Percentiles rank a stretch among this genome's conserved stretches.
phyloP scores from a whole-genome alignment of 2,113 vertebrate species.

The Cygnus atratus region DNA sequence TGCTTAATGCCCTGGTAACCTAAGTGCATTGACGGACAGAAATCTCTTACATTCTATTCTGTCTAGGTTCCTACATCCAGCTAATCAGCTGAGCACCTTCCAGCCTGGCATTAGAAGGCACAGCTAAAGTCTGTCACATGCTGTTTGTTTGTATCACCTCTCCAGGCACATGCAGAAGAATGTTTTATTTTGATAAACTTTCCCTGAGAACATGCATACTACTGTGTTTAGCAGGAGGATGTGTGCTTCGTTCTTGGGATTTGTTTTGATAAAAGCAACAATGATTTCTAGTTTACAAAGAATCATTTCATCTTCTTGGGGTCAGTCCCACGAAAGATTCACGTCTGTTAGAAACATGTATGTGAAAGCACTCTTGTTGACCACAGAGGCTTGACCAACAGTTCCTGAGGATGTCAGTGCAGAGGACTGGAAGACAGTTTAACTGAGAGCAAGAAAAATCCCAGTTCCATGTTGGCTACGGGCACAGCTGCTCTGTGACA shows the following conservation, averaged over 20 bases:
- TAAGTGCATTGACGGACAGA: neutral
- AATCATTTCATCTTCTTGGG: neutral
- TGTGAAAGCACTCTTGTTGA: neutral
- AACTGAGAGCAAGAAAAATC: neutral
- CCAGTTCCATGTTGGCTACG: neutral
- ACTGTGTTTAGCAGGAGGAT: neutral
- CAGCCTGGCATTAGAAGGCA: neutral
- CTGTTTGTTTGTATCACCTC: neutral
- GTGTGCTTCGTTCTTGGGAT: neutral
- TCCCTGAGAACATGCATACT: neutral
- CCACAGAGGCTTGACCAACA: neutral
- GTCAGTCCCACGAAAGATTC: neutral
- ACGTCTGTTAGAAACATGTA: neutral
- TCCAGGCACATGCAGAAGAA: neutral
- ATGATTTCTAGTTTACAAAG: neutral
- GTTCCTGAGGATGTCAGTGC: neutral
- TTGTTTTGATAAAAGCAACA: neutral
- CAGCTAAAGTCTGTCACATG: neutral
- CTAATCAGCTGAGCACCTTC: neutral
- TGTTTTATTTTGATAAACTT: neutral
- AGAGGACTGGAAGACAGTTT: neutral
- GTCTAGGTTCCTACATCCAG: neutral
- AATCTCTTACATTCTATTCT: neutral
- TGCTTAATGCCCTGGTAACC: neutral
- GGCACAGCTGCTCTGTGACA: neutral